A percentile compares a stretch with the other conserved stretches of the same genome.
Evolutionary conservation across 2,113 vertebrate species (phyloP).

Genomic region (Athene noctua): DNA sequence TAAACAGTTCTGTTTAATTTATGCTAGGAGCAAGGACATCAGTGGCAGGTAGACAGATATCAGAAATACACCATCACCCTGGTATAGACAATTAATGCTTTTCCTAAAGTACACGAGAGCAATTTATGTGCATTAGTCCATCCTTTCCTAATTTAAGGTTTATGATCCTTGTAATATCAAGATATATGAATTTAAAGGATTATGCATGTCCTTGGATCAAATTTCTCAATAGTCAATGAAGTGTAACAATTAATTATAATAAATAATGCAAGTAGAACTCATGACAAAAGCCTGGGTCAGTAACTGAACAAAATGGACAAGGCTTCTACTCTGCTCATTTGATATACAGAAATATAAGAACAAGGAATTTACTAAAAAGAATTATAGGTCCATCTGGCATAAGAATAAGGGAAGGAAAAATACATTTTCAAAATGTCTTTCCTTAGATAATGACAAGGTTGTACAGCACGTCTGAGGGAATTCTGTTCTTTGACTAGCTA

Average conservation of each 20-base stretch:
- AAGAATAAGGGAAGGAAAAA: neutral
- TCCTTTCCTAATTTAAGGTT: constrained; percentile 71
- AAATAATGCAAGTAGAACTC: constrained; percentile 39
- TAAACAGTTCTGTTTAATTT: constrained; percentile 24
- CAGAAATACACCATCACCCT: neutral
- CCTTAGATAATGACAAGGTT: neutral
- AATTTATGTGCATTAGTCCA: constrained; percentile 54
- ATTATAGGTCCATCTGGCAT: neutral
- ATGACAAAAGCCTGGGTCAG: neutral
- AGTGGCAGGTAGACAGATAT: neutral
- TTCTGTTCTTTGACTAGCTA: neutral
- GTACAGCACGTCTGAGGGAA: neutral
- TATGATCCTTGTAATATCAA: constrained; percentile 76
- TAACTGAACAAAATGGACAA: constrained; percentile 30
- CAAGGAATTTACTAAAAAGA: neutral
- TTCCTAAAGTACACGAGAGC: constrained; percentile 19
- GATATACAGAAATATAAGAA: neutral
- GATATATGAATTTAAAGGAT: constrained; percentile 71
- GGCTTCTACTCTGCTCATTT: constrained; percentile 1
- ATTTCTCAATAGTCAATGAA: constrained; percentile 63
- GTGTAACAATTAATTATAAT: constrained; percentile 73
- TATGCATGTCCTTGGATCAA: constrained; percentile 62
- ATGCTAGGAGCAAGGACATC: neutral
- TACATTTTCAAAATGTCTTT: neutral
- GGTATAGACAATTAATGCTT: neutral